Conservation (phyloP, 1,140 invertebrate species). For the Pygmarrhopalites habei region DNA sequence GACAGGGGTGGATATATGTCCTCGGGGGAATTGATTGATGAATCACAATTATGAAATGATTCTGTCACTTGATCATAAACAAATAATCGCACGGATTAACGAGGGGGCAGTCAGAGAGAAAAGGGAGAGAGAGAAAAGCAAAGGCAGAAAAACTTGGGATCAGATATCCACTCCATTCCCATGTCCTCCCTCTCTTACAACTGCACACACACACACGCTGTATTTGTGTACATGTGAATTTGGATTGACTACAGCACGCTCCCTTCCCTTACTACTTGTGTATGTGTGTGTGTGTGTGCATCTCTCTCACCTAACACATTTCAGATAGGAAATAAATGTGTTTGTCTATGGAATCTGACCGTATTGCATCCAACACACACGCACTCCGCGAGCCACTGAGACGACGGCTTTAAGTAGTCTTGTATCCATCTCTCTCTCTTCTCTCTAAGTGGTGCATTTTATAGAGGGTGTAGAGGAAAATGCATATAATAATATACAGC, state of each 20-base stretch:
- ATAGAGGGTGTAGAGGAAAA: no score
- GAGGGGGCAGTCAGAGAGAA: background rate
- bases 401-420: no score
- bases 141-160: background rate
- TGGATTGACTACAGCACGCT: background rate
- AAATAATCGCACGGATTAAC: constrained; percentile 19
- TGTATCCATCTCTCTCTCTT: no score
- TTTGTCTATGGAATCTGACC: no score
- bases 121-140: background rate
- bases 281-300: constrained; percentile 2
- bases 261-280: no score
- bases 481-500: no score
- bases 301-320: background rate
- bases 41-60: constrained; percentile 26
- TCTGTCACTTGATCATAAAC: constrained; percentile 28
- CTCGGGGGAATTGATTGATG: constrained; percentile 13
- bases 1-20: background rate
- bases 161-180: constrained; percentile 12
- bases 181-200: no score
- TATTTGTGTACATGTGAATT: constrained; percentile 1
- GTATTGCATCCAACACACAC: no score
- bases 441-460: no score
- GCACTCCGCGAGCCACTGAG: no score
- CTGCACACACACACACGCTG: no score
- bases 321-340: constrained; percentile 8